phyloP scores from a whole-genome alignment of 2,797 vertebrate genomes.

The Cheirogaleus major region DNA sequence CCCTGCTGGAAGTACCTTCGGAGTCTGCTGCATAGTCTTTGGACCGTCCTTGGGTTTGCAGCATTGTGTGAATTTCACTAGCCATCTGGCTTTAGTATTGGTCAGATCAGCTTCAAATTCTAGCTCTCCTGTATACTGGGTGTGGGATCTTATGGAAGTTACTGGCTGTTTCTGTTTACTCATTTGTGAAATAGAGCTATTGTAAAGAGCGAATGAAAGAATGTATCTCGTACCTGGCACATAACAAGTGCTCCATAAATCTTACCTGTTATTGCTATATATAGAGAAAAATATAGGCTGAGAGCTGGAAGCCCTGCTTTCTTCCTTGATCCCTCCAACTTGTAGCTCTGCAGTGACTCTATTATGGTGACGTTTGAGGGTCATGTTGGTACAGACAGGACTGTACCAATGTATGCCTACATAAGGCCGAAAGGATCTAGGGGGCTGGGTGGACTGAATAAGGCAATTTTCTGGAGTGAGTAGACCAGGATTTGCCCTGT shows the following conservation, averaged over 20 bases:
- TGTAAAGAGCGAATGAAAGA: not conserved
- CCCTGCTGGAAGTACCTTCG: not conserved
- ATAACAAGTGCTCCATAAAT: not conserved
- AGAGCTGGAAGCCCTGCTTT: not conserved
- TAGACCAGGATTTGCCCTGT: not conserved
- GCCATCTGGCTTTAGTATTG: not conserved
- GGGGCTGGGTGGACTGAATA: not conserved
- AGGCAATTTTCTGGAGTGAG: not conserved
- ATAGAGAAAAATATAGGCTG: not conserved
- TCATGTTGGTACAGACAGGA: not conserved
- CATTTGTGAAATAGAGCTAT: not conserved
- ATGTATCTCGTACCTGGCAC: not conserved
- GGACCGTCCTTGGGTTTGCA: not conserved
- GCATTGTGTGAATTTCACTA: not conserved
- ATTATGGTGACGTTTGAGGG: not conserved
- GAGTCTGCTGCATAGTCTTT: not conserved
- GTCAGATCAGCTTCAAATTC: not conserved
- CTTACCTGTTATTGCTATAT: not conserved
- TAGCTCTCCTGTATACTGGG: not conserved
- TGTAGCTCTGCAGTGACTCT: not conserved
- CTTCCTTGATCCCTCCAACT: not conserved
- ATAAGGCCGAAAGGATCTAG: not conserved
- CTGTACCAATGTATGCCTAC: not conserved
- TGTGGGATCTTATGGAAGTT: not conserved
- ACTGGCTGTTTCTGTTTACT: not conserved